These are phyloP conservation scores for Anoura caudifer DNA, from an alignment of 2,113 vertebrate genomes.

Conservation along the genomic window DNA sequence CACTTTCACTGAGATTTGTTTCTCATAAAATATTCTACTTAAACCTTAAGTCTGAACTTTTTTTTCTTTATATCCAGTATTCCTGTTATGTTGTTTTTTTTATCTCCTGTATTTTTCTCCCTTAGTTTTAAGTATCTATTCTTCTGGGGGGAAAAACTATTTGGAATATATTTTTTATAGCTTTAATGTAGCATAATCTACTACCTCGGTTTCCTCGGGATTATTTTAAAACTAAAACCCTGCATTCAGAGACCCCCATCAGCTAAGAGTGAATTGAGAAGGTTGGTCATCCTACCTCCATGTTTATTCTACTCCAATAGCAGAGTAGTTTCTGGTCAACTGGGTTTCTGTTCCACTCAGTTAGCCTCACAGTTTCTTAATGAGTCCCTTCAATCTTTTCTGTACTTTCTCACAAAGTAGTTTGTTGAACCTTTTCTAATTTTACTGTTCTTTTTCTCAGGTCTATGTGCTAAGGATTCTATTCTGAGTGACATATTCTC, in stretches of 20 bases:
- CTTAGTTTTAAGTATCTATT: background rate
- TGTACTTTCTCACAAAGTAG: background rate
- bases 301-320: background rate
- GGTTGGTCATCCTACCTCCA: background rate
- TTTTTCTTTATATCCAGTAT: background rate
- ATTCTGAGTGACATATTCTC: background rate
- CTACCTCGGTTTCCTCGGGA: background rate
- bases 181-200: background rate
- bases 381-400: background rate
- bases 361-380: background rate
- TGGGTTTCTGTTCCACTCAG: background rate
- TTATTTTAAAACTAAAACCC: background rate
- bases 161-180: background rate
- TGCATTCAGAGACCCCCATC: background rate
- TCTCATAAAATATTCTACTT: background rate
- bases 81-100: background rate
- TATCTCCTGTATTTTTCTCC: background rate
- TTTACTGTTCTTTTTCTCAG: background rate
- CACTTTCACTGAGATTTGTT: background rate
- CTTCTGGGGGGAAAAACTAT: background rate
- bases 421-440: background rate
- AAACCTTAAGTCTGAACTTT: background rate
- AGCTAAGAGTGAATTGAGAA: background rate
- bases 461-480: background rate
- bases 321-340: background rate